A percentile compares a stretch with the other conserved stretches of the same genome.
Conservation (phyloP, 2,888 invertebrate genomes). For the Aphidoletes aphidimyza region DNA sequence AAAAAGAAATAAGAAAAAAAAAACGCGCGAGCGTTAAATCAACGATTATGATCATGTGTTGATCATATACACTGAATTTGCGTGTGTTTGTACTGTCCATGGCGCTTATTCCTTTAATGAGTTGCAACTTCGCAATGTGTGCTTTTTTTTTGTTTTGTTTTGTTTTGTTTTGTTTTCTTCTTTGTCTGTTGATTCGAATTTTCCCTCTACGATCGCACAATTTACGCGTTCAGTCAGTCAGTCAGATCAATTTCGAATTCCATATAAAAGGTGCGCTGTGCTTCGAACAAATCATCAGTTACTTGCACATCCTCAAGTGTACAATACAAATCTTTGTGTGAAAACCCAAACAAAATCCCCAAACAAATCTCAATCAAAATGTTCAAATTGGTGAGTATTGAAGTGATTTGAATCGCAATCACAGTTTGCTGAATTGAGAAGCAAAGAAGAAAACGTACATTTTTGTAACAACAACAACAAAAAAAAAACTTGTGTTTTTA, state of each 20-base stretch:
- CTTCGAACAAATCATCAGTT: slow-evolving; percentile 56
- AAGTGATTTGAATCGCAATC: not conserved
- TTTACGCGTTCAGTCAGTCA: not conserved
- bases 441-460: not conserved
- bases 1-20: too few relatives aligned
- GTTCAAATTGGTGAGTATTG: slow-evolving; percentile 59
- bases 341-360: not conserved
- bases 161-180: not conserved
- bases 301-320: slow-evolving; percentile 55
- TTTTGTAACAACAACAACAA: not conserved
- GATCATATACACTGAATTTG: not conserved
- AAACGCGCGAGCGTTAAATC: slow-evolving; percentile 33
- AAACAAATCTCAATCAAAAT: slow-evolving; percentile 57
- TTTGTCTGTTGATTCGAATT: not conserved
- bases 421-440: not conserved
- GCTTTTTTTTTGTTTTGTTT: not conserved
- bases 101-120: slow-evolving; percentile 33
- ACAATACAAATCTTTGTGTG: slow-evolving; percentile 22
- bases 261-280: slow-evolving; percentile 56
- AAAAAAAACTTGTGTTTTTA: slow-evolving; percentile 56
- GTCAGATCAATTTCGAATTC: slow-evolving; percentile 24
- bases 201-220: slow-evolving; percentile 39
- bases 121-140: not conserved
- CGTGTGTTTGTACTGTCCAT: not conserved
- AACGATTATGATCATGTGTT: not conserved